A percentile compares a stretch with the other conserved stretches of the same genome.
These are phyloP conservation scores for Helicoverpa armigera DNA, from an alignment of 1,140 invertebrate species.

Conservation along the genomic window DNA sequence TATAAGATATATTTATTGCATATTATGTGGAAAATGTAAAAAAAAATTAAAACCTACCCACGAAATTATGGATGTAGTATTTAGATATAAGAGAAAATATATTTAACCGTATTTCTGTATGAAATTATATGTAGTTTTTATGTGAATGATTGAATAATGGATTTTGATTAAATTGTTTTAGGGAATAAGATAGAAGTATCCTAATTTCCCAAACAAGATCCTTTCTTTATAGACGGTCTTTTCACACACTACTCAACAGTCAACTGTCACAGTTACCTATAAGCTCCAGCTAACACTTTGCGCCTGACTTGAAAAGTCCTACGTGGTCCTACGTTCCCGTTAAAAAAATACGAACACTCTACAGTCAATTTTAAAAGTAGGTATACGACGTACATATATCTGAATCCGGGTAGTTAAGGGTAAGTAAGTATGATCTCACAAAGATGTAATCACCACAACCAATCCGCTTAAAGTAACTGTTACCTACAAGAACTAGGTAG, in stretches of 20 bases:
- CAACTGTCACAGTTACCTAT: neutral
- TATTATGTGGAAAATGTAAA: constrained; percentile 82
- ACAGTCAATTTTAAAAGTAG: too few species aligned
- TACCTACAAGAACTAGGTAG: too few species aligned
- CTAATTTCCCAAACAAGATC: constrained; percentile 55
- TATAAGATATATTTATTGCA: constrained; percentile 83
- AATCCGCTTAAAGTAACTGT: too few species aligned
- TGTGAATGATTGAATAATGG: constrained; percentile 82
- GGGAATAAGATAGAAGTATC: constrained; percentile 68
- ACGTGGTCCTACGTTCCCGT: too few species aligned
- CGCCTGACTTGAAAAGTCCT: too few species aligned
- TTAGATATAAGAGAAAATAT: constrained; percentile 83
- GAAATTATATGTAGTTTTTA: constrained; percentile 87
- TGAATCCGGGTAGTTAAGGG: too few species aligned
- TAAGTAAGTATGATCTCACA: too few species aligned
- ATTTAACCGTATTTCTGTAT: constrained; percentile 87
- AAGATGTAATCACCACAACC: too few species aligned
- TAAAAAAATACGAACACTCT: too few species aligned
- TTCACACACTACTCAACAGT: too few species aligned
- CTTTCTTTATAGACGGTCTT: constrained; percentile 1
- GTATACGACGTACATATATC: too few species aligned
- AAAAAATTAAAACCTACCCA: constrained; percentile 77
- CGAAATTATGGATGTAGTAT: constrained; percentile 80
- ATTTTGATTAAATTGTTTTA: constrained; percentile 84
- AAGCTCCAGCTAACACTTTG: too few species aligned